A percentile compares a stretch with the other conserved stretches of the same genome.
These are phyloP conservation scores for Epinephelus malabaricus DNA, from an alignment of 2,797 vertebrate species.

Conservation along the genomic window DNA sequence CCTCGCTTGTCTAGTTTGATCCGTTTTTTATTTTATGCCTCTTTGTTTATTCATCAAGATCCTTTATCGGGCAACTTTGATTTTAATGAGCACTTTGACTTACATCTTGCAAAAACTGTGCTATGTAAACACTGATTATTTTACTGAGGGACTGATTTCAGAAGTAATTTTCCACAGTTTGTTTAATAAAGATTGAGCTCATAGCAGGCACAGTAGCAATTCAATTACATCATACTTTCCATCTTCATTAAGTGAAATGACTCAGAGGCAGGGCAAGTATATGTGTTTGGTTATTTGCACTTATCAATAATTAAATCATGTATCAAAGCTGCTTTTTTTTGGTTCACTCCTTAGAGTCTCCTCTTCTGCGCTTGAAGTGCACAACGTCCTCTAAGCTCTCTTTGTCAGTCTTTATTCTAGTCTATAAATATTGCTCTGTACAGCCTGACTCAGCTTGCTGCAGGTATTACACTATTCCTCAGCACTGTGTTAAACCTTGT, in stretches of 20 bases:
- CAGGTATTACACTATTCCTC: constrained; percentile 23
- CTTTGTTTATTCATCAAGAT: too few relatives aligned
- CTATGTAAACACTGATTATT: background rate
- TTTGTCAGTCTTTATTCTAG: constrained; percentile 5
- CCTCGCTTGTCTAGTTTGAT: too few relatives aligned
- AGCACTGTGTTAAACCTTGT: constrained; percentile 14
- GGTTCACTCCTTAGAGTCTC: background rate
- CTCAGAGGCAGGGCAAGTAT: background rate
- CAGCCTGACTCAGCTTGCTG: constrained; percentile 2
- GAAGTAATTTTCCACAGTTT: background rate
- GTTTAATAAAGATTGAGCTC: background rate
- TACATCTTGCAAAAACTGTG: background rate
- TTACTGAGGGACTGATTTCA: background rate
- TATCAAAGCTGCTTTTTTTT: background rate
- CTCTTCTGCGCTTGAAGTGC: background rate
- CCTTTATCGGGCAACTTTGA: too few relatives aligned
- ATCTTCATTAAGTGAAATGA: constrained; percentile 4
- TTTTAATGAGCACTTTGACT: background rate
- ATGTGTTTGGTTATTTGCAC: background rate
- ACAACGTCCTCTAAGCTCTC: constrained; percentile 8
- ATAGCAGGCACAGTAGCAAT: background rate
- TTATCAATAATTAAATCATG: background rate
- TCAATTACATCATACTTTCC: background rate
- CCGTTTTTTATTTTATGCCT: too few relatives aligned
- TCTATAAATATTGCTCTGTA: background rate